Percentiles rank a stretch among this genome's conserved stretches.
Evolutionary conservation across 1,140 invertebrate genomes (phyloP).

Genomic region (Brachionus paranguensis): DNA sequence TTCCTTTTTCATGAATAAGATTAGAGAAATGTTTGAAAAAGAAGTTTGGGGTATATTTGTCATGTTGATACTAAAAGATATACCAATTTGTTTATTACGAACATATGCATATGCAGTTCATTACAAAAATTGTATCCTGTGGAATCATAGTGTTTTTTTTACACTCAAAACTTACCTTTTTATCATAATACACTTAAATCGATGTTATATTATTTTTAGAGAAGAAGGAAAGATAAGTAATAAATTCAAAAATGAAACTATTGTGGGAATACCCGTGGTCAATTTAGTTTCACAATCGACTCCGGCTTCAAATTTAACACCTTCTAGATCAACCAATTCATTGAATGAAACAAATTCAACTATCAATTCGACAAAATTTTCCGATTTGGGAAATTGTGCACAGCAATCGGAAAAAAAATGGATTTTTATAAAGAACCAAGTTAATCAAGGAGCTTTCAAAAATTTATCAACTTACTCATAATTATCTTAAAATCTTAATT

Average conservation of each 20-base stretch:
- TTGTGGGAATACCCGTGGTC: neutral
- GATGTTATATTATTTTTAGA: slow-evolving; percentile 4
- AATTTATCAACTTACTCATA: neutral
- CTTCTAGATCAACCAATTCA: neutral
- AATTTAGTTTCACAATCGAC: neutral
- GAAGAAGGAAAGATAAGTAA: neutral
- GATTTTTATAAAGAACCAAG: neutral
- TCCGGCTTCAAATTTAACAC: neutral
- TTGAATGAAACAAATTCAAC: neutral
- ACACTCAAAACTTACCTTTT: neutral
- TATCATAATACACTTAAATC: slow-evolving; percentile 8
- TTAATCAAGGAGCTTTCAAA: neutral
- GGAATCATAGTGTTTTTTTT: slow-evolving; percentile 29
- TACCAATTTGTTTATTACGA: neutral
- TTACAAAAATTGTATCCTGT: neutral
- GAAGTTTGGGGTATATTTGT: slow-evolving; percentile 19
- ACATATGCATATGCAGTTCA: neutral
- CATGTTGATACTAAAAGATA: neutral
- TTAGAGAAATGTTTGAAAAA: slow-evolving; percentile 12
- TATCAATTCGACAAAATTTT: neutral
- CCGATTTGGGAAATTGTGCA: neutral
- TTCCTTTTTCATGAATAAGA: neutral
- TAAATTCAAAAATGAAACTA: neutral
- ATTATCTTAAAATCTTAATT: neutral
- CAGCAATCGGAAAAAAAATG: neutral